Base-by-base conservation (phyloP, 35 echinoderm and acorn worm genomes). In the Apostichopus japonicus region DNA sequence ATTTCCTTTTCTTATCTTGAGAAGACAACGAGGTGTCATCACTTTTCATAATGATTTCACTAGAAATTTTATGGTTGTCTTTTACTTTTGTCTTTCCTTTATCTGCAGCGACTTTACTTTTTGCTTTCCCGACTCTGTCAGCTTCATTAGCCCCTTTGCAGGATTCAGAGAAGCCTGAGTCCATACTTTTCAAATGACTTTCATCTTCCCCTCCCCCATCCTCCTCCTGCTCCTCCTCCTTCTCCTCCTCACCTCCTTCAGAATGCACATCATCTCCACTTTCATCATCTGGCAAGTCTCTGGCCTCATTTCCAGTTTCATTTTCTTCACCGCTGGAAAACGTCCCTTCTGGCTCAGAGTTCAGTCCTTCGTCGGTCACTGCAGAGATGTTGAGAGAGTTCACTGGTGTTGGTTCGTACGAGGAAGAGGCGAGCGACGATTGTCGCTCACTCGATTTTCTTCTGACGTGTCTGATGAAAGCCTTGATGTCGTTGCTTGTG, bases 281-380 rank as follows among this genome's bases (percentile, higher is more conserved):
- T 55, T 89, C 86, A 53, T 19, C 86, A 5, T 44, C 86, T 22
- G 86, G 65, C 15, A 82, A 16, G 6, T 17, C 15, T 82, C 79
- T 24, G 8, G 24, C 33, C 8, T 23, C 77, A n/a, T n/a, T n/a
- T n/a, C n/a, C n/a, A 51, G 44, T 25, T 82, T 16, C 33, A 82
- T 51, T 25, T 82, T 56, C 79, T 15, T 82, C 79, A 55, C 23
- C 24, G 53, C 63, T 72, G 7, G 86, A 89, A 25, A 89, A 89
- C 6, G 86, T 27, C 53, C 86, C 86, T 72, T 89, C 86, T 27
- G 86, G 86, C 51, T 89, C 86, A 23, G 86, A 89, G 56, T 84
- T 58, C 22, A 84, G 19, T 51, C 10, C 81, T 44, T 89, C 63
- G 8, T 54, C 62, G 44, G 14, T 24, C 8, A 6, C 44, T 27